Conservation (phyloP, 1,140 invertebrate species). For the Tigriopus japonicus region DNA sequence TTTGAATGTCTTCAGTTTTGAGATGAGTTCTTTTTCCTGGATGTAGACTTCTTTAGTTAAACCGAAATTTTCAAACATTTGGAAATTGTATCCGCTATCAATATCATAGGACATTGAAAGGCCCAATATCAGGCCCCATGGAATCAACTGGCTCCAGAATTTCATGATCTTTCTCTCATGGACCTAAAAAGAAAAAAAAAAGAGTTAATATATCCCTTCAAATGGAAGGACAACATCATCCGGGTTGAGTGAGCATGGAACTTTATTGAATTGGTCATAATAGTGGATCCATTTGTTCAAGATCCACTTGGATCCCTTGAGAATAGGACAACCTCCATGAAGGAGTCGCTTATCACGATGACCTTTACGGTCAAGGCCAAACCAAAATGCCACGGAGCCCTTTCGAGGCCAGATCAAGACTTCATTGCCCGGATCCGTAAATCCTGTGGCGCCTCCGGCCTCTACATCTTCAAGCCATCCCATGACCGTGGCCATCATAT, state of each 20-base stretch:
- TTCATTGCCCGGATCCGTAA: not conserved
- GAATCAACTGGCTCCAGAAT: no score
- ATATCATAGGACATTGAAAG: no score
- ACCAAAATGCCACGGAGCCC: conserved; percentile 7
- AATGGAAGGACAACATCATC: not conserved
- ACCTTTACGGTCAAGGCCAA: not conserved
- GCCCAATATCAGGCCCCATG: no score
- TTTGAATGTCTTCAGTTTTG: not conserved
- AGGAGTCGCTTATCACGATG: not conserved
- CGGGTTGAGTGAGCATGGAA: not conserved
- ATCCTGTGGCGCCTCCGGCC: not conserved
- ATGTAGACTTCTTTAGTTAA: not conserved
- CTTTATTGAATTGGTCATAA: conserved; percentile 7
- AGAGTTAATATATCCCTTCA: not conserved
- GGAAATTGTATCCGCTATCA: not conserved
- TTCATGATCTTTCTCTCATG: no score
- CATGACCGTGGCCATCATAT: conserved; percentile 11
- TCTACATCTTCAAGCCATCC: conserved; percentile 6
- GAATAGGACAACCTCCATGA: conserved; percentile 9
- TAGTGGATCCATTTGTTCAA: conserved; percentile 12
- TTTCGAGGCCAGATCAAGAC: conserved; percentile 3
- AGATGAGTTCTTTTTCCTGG: not conserved
- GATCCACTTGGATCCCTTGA: conserved; percentile 11
- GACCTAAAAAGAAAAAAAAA: no score
- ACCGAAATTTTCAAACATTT: not conserved